phyloP scores from a whole-genome alignment of 2,113 vertebrate species.

The Egretta garzetta region DNA sequence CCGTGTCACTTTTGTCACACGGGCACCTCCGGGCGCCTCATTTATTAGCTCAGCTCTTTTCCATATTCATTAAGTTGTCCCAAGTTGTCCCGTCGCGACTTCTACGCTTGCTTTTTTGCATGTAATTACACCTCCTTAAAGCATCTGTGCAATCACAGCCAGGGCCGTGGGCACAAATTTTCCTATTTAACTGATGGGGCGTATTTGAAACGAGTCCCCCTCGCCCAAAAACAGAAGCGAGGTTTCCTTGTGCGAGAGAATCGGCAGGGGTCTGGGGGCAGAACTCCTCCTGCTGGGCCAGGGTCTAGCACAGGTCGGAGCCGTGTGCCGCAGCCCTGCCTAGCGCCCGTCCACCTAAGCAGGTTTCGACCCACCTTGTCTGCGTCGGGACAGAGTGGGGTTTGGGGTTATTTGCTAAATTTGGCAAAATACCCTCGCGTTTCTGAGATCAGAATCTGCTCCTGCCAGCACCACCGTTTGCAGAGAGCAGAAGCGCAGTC shows the following conservation, averaged over 20 bases:
- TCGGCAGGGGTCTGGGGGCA: neutral
- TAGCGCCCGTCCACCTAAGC: neutral
- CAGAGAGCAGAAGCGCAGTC: neutral
- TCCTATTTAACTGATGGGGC: accelerated
- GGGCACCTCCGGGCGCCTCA: neutral
- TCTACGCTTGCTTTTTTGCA: neutral
- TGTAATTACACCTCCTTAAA: neutral
- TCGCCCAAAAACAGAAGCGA: neutral
- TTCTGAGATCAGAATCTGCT: neutral
- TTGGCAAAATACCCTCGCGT: neutral
- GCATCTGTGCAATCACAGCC: neutral
- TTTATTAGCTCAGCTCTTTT: neutral
- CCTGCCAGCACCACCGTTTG: neutral
- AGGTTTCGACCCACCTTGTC: neutral
- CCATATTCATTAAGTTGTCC: neutral
- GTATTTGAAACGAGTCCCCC: neutral
- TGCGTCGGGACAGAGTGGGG: neutral
- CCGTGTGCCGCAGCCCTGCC: neutral
- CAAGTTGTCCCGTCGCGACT: neutral
- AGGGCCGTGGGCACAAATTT: neutral
- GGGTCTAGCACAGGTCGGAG: neutral
- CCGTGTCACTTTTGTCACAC: neutral
- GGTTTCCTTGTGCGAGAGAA: neutral
- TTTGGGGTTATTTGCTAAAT: neutral
- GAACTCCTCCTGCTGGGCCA: neutral